Base-by-base conservation (phyloP, 2,113 vertebrate genomes). In the Sinocyclocheilus anshuiensis region DNA sequence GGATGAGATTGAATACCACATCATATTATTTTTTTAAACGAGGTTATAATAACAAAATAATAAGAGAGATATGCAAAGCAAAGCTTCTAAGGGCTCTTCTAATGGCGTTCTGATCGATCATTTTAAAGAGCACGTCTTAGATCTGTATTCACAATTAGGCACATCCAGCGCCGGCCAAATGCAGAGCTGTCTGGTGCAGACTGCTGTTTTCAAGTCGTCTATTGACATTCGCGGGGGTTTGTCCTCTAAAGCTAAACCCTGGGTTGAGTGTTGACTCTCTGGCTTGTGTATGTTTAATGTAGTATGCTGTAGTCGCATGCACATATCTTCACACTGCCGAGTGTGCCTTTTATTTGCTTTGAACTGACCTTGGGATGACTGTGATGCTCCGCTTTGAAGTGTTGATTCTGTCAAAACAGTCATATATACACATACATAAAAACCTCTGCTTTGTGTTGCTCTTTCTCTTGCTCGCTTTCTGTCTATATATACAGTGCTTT, bases 321-420 rank as follows among this genome's bases (percentile, higher is more conserved):
- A 50, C 82, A 75, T 80, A 67, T 85, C 80, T 72, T 82, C 83
- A 84, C 63, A 75, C 20, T 67, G 76, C 87, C 80, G 87, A 86
- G 80, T 86, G 69, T 22, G 67, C 42, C 74, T 88, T 84, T 80
- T 61, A 79, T 87, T 85, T 83, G 83, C 87, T 90, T 90, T 88
- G 85, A 88, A 85, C 78, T 88, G 89, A 88, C 89, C 87, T 88
- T 90, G 86, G 16, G 86, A 85, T 63, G 76, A 83, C 79, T 87
- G 39, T 6, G 29, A 39, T n/a, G 67, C 50, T 74, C 24, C 29
- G 24, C 83, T 88, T 88, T 90, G 85, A 87, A 86, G 72, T 82
- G 84, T 86, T 82, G 72, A 83, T 48, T 84, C 48, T 80, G 22
- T 67, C 74, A 18, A 71, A 20, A 83, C 26, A 18, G 36, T 13